Percentiles rank a stretch among this genome's conserved stretches.
Evolutionary conservation across 2,888 invertebrate genomes (phyloP).

Genomic region (Cheilosia impressa): DNA sequence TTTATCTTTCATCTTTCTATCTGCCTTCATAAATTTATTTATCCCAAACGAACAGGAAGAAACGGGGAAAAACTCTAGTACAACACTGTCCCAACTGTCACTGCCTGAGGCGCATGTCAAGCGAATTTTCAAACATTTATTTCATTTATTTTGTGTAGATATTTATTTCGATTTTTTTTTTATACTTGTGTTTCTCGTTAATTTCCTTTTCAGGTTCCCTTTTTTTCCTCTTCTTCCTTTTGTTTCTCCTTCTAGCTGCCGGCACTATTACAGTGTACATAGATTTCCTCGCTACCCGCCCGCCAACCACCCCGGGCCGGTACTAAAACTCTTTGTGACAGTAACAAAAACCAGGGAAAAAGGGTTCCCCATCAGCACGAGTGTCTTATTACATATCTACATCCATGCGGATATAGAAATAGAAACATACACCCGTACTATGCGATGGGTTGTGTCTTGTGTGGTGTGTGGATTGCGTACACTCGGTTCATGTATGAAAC

Average conservation of each 20-base stretch:
- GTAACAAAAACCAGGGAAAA: conserved; percentile 38
- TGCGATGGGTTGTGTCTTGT: not conserved
- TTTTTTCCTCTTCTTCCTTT: conserved; percentile 27
- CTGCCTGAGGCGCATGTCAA: conserved; percentile 72
- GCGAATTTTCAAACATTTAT: conserved; percentile 68
- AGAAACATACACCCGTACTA: not conserved
- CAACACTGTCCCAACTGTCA: not conserved
- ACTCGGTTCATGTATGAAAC: conserved; percentile 34
- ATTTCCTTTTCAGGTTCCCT: conserved; percentile 44
- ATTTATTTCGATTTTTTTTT: conserved; percentile 19
- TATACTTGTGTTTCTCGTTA: conserved; percentile 41
- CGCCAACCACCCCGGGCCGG: too few species aligned
- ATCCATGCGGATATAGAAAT: conserved; percentile 16
- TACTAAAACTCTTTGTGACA: conserved; percentile 18
- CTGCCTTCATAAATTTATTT: conserved; percentile 66
- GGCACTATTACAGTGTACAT: conserved; percentile 31
- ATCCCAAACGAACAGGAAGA: conserved; percentile 29
- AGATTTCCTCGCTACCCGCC: not conserved
- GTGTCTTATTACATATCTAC: conserved; percentile 51
- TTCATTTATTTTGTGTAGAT: conserved; percentile 49
- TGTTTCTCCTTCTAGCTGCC: conserved; percentile 41
- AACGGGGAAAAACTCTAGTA: conserved; percentile 59
- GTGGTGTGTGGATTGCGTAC: not conserved
- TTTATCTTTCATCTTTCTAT: conserved; percentile 68
- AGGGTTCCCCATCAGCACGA: conserved; percentile 39